These are phyloP conservation scores for Pristionchus mayeri DNA, from an alignment of 2,888 invertebrate species.

Conservation along the genomic window DNA sequence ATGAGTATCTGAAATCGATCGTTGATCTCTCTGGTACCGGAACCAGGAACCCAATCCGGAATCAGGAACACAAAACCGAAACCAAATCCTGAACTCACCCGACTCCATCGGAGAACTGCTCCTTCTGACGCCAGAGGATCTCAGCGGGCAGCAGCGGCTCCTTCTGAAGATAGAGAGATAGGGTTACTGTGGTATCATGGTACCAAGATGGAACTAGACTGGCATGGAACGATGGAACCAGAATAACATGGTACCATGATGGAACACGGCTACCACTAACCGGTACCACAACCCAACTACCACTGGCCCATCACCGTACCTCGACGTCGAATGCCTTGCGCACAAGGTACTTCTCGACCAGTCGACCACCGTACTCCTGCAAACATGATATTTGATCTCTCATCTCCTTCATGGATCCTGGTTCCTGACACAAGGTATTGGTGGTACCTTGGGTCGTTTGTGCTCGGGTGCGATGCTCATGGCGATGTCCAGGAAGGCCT, in stretches of 20 bases:
- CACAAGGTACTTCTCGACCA: conserved; percentile 88
- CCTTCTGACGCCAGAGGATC: conserved; percentile 94
- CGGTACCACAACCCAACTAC: no score
- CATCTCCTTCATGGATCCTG: no score
- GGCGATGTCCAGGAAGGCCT: conserved; percentile 74
- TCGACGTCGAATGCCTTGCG: conserved; percentile 85
- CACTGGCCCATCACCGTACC: conserved; percentile 51
- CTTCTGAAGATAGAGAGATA: conserved; percentile 54
- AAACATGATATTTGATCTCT: no score
- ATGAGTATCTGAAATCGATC: conserved; percentile 68
- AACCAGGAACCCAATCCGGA: background rate
- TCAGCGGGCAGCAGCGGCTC: conserved; percentile 84
- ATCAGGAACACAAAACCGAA: background rate
- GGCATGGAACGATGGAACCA: no score
- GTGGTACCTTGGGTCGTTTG: conserved; percentile 66
- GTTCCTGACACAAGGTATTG: no score
- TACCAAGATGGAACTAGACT: no score
- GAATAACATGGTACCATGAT: no score
- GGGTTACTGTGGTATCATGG: background rate
- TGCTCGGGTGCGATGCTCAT: conserved; percentile 71
- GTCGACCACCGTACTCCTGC: conserved; percentile 79
- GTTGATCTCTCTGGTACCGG: background rate
- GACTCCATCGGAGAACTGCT: conserved; percentile 81
- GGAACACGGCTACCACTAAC: no score
- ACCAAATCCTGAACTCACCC: conserved; percentile 56